Conservation (phyloP, 2,113 vertebrate species). For the Hippoglossus stenolepis region DNA sequence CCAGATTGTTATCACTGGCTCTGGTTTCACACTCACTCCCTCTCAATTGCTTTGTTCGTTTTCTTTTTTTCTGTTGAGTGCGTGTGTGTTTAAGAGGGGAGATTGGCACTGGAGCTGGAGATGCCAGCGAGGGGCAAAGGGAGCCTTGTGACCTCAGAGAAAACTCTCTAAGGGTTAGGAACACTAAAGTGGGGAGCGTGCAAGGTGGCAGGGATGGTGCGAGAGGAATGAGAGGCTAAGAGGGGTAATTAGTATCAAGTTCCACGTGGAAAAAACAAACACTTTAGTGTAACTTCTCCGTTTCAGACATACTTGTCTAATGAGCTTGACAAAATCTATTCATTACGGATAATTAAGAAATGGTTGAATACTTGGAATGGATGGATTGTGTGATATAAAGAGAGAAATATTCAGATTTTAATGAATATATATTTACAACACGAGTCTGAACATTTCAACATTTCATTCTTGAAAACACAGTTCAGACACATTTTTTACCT, state of each 20-base stretch:
- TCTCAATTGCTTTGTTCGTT: constrained; percentile 70
- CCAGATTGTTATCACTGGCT: constrained; percentile 85
- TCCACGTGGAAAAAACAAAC: constrained; percentile 18
- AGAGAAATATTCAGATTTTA: background rate
- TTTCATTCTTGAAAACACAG: background rate
- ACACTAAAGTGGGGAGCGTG: constrained; percentile 51
- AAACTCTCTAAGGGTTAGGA: constrained; percentile 62
- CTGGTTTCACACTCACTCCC: constrained; percentile 82
- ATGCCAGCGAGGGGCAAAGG: constrained; percentile 63
- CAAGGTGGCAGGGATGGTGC: constrained; percentile 67
- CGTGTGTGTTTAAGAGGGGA: constrained; percentile 61
- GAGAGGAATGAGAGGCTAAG: constrained; percentile 52
- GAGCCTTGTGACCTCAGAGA: constrained; percentile 69
- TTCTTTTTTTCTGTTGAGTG: constrained; percentile 44
- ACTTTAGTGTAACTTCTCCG: background rate
- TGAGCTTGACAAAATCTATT: constrained; percentile 15
- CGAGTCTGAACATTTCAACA: background rate
- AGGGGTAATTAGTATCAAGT: constrained; percentile 69
- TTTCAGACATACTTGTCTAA: constrained; percentile 47
- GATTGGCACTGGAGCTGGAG: constrained; percentile 69
- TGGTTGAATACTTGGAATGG: background rate
- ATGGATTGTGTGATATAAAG: background rate
- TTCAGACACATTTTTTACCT: too few species aligned
- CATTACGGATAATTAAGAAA: background rate
- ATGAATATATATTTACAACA: background rate